Conservation (phyloP, 2,888 invertebrate species). For the Lithophane leautieri region DNA sequence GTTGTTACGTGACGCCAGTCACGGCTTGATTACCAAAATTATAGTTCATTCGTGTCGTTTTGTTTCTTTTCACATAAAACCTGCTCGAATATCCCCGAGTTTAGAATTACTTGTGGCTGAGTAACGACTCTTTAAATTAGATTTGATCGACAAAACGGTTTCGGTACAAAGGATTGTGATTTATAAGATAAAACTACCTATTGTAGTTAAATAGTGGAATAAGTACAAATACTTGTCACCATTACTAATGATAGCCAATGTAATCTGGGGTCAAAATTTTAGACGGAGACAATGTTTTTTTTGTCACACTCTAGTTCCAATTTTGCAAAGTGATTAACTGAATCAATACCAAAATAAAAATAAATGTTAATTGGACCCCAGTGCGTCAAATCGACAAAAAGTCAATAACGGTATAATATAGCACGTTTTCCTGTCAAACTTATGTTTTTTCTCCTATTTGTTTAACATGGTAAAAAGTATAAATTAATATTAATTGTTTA, state of each 20-base stretch:
- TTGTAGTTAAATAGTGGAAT: not conserved
- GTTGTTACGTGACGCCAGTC: slow-evolving; percentile 49
- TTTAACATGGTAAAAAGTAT: not conserved
- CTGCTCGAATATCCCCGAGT: slow-evolving; percentile 22
- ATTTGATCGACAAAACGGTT: slow-evolving; percentile 6
- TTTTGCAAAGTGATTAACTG: not conserved
- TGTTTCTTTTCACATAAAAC: slow-evolving; percentile 42
- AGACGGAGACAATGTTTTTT: not conserved
- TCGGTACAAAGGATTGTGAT: not conserved
- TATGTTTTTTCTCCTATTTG: not conserved
- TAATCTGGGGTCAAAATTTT: not conserved
- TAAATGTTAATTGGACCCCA: not conserved
- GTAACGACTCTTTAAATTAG: slow-evolving; percentile 42
- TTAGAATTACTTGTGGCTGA: slow-evolving; percentile 4
- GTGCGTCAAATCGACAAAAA: slow-evolving; percentile 34
- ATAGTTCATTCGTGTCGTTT: slow-evolving; percentile 46
- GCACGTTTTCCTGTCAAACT: slow-evolving; percentile 8
- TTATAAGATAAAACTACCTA: not conserved
- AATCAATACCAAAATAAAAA: not conserved
- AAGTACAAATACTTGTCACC: not conserved
- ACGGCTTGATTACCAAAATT: slow-evolving; percentile 56
- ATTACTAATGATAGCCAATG: not conserved
- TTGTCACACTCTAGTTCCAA: too few species aligned
- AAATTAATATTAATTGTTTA: not conserved
- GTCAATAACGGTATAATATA: not conserved